phyloP scores from a whole-genome alignment of 2,113 vertebrate genomes.

The Galemys pyrenaicus region DNA sequence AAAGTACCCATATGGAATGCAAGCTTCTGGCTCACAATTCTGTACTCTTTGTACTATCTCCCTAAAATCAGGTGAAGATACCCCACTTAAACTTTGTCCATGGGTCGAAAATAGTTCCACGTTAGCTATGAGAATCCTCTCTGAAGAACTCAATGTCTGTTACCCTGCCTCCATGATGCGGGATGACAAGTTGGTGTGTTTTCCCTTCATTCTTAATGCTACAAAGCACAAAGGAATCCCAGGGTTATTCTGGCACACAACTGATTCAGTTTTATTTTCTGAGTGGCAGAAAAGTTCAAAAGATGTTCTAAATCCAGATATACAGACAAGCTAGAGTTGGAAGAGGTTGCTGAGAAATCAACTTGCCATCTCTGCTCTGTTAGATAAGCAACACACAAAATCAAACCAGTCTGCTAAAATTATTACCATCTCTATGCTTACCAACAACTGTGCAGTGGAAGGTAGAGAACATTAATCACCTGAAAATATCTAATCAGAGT shows the following conservation, averaged over 20 bases:
- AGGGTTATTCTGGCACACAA: not conserved
- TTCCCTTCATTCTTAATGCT: not conserved
- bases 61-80: not conserved
- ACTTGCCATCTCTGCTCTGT: slow-evolving; percentile 1
- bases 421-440: slow-evolving; percentile 34
- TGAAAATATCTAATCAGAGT: slow-evolving; percentile 60
- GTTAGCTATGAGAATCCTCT: not conserved
- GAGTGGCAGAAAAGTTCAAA: not conserved
- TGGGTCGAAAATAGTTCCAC: not conserved
- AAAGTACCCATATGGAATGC: not conserved
- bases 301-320: slow-evolving; percentile 11
- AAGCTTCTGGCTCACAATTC: not conserved
- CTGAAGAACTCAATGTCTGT: not conserved
- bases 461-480: slow-evolving; percentile 57
- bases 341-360: not conserved
- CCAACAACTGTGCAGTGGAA: not conserved
- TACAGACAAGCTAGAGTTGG: not conserved
- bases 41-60: not conserved
- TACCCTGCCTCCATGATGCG: not conserved
- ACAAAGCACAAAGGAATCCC: not conserved
- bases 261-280: not conserved
- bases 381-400: slow-evolving; percentile 52
- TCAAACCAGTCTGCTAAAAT: slow-evolving; percentile 55
- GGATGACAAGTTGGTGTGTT: not conserved
- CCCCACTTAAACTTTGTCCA: not conserved